Evolutionary conservation across 2,113 vertebrate species (phyloP).

Genomic region (Pycnonotus jocosus): DNA sequence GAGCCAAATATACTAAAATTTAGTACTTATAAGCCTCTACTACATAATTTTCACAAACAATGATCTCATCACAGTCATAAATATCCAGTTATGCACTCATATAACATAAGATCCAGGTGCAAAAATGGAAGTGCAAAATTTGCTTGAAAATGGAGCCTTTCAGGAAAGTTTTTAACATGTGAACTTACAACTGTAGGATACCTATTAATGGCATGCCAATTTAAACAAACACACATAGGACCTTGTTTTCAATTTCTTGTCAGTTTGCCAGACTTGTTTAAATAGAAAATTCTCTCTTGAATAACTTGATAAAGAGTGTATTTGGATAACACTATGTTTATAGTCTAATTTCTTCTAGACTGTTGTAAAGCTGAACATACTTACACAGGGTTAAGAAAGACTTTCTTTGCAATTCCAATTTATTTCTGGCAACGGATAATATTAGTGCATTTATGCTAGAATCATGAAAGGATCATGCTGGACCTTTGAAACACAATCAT

Average conservation of each 20-base stretch:
- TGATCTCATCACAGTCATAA: not conserved
- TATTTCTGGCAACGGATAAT: not conserved
- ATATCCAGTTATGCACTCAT: not conserved
- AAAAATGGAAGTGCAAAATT: not conserved
- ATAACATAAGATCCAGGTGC: not conserved
- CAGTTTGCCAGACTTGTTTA: not conserved
- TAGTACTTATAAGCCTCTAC: not conserved
- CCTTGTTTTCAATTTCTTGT: not conserved
- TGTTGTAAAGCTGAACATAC: not conserved
- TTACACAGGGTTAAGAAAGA: not conserved
- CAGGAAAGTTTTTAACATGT: not conserved
- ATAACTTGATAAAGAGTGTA: not conserved
- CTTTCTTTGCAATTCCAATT: not conserved
- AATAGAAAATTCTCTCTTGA: not conserved
- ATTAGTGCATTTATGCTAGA: not conserved
- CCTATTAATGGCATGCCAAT: not conserved
- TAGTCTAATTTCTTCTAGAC: not conserved
- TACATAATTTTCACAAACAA: conserved; percentile 20
- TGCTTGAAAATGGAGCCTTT: not conserved
- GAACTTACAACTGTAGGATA: not conserved
- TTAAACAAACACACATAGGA: not conserved
- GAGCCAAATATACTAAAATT: not conserved
- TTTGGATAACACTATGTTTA: not conserved
- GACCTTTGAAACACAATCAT: not conserved
- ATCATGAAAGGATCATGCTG: not conserved